A percentile compares a stretch with the other conserved stretches of the same genome.
These are phyloP conservation scores for Lanius ludovicianus DNA, from an alignment of 2,113 vertebrate species.

Conservation along the genomic window DNA sequence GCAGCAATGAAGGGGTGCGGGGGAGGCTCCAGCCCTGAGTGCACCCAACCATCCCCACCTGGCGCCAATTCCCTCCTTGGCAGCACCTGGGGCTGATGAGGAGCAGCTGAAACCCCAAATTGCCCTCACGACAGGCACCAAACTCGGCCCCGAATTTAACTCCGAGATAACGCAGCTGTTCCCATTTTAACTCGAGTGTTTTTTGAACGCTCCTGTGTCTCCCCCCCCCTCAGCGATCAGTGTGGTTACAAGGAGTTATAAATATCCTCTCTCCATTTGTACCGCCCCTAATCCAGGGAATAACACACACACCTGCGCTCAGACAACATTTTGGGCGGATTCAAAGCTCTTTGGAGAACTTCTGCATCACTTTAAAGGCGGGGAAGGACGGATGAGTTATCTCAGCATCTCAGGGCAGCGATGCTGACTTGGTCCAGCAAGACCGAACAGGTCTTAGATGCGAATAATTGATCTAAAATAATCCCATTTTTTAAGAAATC, in stretches of 20 bases:
- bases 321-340: rapidly evolving
- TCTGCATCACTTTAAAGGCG: not conserved
- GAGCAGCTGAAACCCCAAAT: not conserved
- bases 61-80: not conserved
- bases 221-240: not conserved
- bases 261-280: rapidly evolving
- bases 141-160: rapidly evolving
- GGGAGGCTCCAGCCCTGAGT: not conserved
- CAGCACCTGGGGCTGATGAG: not conserved
- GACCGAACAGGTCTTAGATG: rapidly evolving
- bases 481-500: rapidly evolving
- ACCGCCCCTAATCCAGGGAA: not conserved
- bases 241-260: too few species aligned
- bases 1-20: rapidly evolving
- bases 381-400: rapidly evolving
- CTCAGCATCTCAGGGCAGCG: rapidly evolving
- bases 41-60: not conserved
- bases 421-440: rapidly evolving
- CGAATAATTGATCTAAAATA: rapidly evolving
- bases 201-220: not conserved
- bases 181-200: rapidly evolving
- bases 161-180: rapidly evolving
- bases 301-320: rapidly evolving
- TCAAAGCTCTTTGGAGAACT: not conserved
- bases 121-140: rapidly evolving